A percentile compares a stretch with the other conserved stretches of the same genome.
phyloP scores from a whole-genome alignment of 2,113 vertebrate species.

The Fulica atra region DNA sequence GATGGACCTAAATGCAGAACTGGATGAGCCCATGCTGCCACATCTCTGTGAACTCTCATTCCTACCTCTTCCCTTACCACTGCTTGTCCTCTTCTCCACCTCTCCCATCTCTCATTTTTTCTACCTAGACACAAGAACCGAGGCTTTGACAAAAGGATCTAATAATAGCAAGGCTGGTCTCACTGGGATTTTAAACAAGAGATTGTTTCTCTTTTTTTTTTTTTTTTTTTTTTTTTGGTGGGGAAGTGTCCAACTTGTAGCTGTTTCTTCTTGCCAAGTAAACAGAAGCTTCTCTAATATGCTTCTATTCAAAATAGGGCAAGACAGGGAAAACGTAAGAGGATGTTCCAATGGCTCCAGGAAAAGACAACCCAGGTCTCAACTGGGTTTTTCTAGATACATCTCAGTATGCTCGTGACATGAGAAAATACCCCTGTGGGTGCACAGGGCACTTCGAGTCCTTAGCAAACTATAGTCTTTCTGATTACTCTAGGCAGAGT shows the following conservation, averaged over 20 bases:
- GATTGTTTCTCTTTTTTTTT: too few species aligned
- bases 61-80: not conserved
- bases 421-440: not conserved
- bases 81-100: not conserved
- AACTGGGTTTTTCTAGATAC: not conserved
- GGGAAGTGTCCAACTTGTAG: not conserved
- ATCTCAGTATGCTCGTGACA: not conserved
- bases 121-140: not conserved
- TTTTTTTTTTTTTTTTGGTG: not conserved
- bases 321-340: not conserved
- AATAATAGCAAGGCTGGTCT: not conserved
- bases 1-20: not conserved
- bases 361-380: not conserved
- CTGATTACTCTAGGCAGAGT: not conserved
- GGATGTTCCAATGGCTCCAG: not conserved
- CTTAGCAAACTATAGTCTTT: not conserved
- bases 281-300: not conserved
- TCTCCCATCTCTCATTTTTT: not conserved
- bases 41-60: not conserved
- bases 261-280: not conserved
- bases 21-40: not conserved
- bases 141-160: not conserved
- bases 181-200: not conserved
- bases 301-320: not conserved
- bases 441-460: not conserved